Evolutionary conservation across 2,888 invertebrate genomes (phyloP).

Genomic region (Pachydiplax longipennis): DNA sequence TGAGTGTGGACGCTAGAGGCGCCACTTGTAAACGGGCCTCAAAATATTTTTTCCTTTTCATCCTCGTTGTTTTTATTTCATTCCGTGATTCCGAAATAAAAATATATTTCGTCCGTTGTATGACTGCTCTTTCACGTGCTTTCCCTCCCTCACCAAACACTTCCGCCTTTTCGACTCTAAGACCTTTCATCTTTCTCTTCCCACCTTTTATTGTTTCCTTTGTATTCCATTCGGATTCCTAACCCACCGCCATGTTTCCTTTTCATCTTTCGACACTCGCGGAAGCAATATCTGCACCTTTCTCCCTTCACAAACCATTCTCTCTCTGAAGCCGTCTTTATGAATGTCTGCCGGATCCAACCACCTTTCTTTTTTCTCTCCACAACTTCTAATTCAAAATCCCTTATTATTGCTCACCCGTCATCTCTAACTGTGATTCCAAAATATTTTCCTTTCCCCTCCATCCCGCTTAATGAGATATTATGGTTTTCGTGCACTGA

Average conservation of each 20-base stretch:
- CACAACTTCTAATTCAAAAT: no score
- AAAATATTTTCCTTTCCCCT: no score
- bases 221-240: background rate
- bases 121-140: background rate
- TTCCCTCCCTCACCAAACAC: no score
- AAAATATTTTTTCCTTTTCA: background rate
- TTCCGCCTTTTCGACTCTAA: background rate
- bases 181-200: background rate
- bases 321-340: background rate
- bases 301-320: background rate
- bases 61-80: background rate
- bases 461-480: no score
- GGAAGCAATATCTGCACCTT: no score
- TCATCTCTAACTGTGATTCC: no score
- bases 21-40: slow-evolving; percentile 1
- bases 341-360: background rate
- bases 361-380: no score
- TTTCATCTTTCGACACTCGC: background rate
- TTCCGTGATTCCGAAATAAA: background rate
- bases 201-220: background rate
- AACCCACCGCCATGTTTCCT: background rate
- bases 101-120: background rate
- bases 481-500: no score
- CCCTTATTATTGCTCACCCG: no score
- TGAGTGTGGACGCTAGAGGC: background rate